Evolutionary conservation across 2,113 vertebrate genomes (phyloP), one percentile per base, ranked within the genome.

Genomic region (Pionites leucogaster): DNA sequence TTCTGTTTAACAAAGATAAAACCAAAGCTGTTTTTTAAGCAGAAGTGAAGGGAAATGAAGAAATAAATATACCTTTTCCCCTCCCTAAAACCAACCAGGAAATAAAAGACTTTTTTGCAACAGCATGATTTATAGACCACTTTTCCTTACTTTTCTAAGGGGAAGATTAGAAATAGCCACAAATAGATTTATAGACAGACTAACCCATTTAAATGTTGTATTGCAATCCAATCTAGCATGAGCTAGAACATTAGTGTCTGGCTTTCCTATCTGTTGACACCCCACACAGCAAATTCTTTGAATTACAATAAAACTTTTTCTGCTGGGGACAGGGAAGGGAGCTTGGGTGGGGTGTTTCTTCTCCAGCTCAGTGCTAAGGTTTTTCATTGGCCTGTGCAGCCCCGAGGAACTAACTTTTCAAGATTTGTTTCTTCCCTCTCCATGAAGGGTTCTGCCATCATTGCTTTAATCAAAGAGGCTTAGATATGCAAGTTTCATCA

Each of bases 1-100:
- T 93, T 96, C 92, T 95, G 68, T 96, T 92, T 96, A 93, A 91
- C 41, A 37, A 59, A 96, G 93, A 94, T 89, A 95, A 95, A 95
- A 70, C 50, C 63, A 82, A 94, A 86, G 72, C 55, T 71, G 46
- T 7, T 68, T 82, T 92, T 67, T 47, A 78, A 90, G 59, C 64
- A 17, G 37, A 93, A 87, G 50, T 42, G 41, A 91, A 91, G 13
- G 67, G 49, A 41, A 88, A 93, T 55, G 20, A 90, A 25, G 42
- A 86, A 75, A 74, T 39, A 95, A 94, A 83, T 53, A 52, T 23
- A 83, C 4, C 11, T 74, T 63, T 91, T 82, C 59, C 90, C 91
- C 31, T 62, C 71, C 35, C 31, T 33, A 74, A 94, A 87, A 64
- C 12, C 35, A 33, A 15, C 13, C 65, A 75, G 64, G 77, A 95